A percentile compares a stretch with the other conserved stretches of the same genome.
Evolutionary conservation across 1,140 invertebrate species (phyloP).

Genomic region (Pseudomyrmex concolor): DNA sequence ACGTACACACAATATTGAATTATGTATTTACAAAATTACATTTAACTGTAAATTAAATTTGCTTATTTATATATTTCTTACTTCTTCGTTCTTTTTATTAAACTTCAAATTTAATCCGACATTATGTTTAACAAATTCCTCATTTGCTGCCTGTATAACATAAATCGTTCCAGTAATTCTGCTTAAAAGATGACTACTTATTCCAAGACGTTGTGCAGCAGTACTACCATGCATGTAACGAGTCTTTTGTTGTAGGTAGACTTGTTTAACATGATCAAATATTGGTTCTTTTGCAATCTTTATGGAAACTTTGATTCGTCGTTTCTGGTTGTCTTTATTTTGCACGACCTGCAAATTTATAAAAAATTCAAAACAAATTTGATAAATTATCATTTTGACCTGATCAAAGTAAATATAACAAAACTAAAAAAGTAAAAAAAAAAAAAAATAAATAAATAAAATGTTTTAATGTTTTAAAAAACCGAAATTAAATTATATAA

Average conservation of each 20-base stretch:
- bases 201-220: constrained; percentile 86
- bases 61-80: constrained; percentile 72
- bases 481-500: too few relatives aligned
- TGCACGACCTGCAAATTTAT: constrained; percentile 73
- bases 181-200: constrained; percentile 90
- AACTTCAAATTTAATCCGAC: constrained; percentile 97
- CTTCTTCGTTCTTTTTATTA: constrained; percentile 91
- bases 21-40: constrained; percentile 50
- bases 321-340: constrained; percentile 74
- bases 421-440: too few relatives aligned
- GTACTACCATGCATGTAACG: constrained; percentile 78
- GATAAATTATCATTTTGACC: background rate
- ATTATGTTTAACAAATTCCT: constrained; percentile 88
- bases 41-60: constrained; percentile 15
- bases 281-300: constrained; percentile 84
- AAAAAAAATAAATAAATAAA: too few relatives aligned
- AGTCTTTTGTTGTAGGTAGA: constrained; percentile 59
- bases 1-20: constrained; percentile 10
- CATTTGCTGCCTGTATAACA: constrained; percentile 83
- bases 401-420: too few relatives aligned
- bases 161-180: constrained; percentile 94
- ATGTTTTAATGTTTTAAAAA: too few relatives aligned
- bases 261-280: constrained; percentile 73
- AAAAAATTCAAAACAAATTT: constrained; percentile 32
- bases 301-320: constrained; percentile 86